phyloP scores from a whole-genome alignment of 2,888 invertebrate genomes.

The Plemyria rubiginata region DNA sequence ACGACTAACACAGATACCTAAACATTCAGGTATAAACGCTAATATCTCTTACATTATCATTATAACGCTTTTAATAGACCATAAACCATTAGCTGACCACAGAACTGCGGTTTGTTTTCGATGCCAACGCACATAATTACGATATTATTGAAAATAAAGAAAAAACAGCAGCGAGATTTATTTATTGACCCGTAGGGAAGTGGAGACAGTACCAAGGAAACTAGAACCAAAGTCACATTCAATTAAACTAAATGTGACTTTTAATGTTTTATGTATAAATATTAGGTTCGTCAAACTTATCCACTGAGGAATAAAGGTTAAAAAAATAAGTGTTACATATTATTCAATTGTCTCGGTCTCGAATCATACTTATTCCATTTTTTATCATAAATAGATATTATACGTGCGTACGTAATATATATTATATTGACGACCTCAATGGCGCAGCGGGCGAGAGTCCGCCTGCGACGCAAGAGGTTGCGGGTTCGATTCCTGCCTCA shows the following conservation, averaged over 20 bases:
- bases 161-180: constrained; percentile 76
- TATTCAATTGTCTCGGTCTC: too few relatives aligned
- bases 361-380: too few relatives aligned
- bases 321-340: too few relatives aligned
- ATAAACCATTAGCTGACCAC: constrained; percentile 76
- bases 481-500: too few relatives aligned
- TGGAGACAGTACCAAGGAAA: constrained; percentile 50
- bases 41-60: constrained; percentile 65
- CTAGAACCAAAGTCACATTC: constrained; percentile 46
- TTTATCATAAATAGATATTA: too few relatives aligned
- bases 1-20: constrained; percentile 52
- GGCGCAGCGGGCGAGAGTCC: too few relatives aligned
- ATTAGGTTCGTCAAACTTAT: too few relatives aligned
- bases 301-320: too few relatives aligned
- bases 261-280: too few relatives aligned
- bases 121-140: constrained; percentile 78
- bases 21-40: constrained; percentile 43
- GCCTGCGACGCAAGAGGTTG: too few relatives aligned
- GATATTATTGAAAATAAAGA: constrained; percentile 72
- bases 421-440: too few relatives aligned
- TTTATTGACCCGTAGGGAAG: constrained; percentile 74
- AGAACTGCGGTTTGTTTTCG: constrained; percentile 78
- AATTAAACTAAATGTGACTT: not conserved
- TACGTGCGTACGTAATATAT: too few relatives aligned
- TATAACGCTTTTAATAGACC: constrained; percentile 81